Percentiles rank a stretch among this genome's conserved stretches.
Conservation (phyloP, 2,888 invertebrate genomes). For the Dastarcus helophoroides region DNA sequence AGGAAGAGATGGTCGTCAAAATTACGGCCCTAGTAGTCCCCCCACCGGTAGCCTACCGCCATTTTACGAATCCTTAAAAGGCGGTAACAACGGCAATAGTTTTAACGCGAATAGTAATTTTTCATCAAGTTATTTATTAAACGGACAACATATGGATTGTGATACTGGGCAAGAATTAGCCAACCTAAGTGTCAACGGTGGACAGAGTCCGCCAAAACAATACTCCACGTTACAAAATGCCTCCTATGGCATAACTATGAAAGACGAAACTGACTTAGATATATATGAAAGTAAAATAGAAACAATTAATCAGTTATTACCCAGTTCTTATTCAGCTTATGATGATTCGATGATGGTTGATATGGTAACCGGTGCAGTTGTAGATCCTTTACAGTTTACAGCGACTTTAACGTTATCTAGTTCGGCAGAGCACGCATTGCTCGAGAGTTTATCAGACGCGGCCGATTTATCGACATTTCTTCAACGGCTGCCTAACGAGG, state of each 20-base stretch:
- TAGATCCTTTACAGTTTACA: constrained; percentile 73
- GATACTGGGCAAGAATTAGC: constrained; percentile 56
- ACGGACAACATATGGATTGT: constrained; percentile 63
- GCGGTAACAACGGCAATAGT: constrained; percentile 55
- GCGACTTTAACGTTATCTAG: constrained; percentile 71
- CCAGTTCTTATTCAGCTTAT: constrained; percentile 43
- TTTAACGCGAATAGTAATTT: constrained; percentile 58
- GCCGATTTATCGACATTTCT: constrained; percentile 67
- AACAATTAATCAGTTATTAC: constrained; percentile 47
- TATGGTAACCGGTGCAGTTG: constrained; percentile 61
- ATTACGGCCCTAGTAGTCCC: constrained; percentile 79
- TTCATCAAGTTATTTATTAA: constrained; percentile 53
- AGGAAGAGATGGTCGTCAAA: constrained; percentile 71
- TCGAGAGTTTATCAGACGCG: constrained; percentile 69
- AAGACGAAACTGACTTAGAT: constrained; percentile 68
- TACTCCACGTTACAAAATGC: constrained; percentile 72
- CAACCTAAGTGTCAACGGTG: constrained; percentile 38
- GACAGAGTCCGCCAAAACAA: constrained; percentile 42
- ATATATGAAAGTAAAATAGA: constrained; percentile 63
- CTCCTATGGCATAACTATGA: constrained; percentile 66
- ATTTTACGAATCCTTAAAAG: constrained; percentile 77
- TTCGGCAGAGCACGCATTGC: constrained; percentile 62
- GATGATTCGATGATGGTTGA: constrained; percentile 79
- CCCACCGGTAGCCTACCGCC: constrained; percentile 82
- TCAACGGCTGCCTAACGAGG: constrained; percentile 51